Evolutionary conservation across 2,888 invertebrate species (phyloP).

Genomic region (Ochropleura leucogaster): DNA sequence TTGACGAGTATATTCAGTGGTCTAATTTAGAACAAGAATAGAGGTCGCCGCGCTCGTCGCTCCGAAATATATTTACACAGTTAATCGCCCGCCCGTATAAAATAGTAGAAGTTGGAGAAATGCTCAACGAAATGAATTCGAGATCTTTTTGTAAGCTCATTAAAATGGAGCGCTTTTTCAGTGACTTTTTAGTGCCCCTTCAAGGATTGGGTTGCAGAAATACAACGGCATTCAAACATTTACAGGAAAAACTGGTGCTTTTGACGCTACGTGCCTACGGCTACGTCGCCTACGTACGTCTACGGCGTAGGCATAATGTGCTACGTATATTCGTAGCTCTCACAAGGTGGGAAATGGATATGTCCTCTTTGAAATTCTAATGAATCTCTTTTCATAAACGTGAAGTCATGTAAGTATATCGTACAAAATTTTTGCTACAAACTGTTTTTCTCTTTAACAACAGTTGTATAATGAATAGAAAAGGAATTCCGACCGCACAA

Average conservation of each 20-base stretch:
- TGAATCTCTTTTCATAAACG: slow-evolving; percentile 22
- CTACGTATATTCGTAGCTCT: slow-evolving; percentile 64
- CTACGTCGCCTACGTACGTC: slow-evolving; percentile 42
- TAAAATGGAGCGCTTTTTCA: slow-evolving; percentile 56
- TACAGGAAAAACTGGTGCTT: slow-evolving; percentile 45
- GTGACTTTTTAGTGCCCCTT: slow-evolving; percentile 61
- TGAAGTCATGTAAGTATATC: neutral
- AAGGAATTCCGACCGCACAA: slow-evolving; percentile 18
- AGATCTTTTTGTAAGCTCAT: slow-evolving; percentile 47
- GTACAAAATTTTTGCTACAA: slow-evolving; percentile 8
- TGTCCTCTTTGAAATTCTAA: slow-evolving; percentile 49
- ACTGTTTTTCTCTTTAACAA: slow-evolving; percentile 13
- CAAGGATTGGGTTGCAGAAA: slow-evolving; percentile 61
- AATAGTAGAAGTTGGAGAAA: slow-evolving; percentile 32
- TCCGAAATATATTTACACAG: slow-evolving; percentile 50
- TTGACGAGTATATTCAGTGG: slow-evolving; percentile 41
- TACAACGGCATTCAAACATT: slow-evolving; percentile 54
- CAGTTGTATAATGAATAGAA: slow-evolving; percentile 21
- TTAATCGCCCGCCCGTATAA: slow-evolving; percentile 35
- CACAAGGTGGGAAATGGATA: slow-evolving; percentile 49
- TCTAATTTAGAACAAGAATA: slow-evolving; percentile 43
- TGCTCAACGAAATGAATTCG: slow-evolving; percentile 33
- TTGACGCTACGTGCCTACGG: slow-evolving; percentile 61
- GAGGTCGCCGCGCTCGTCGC: slow-evolving; percentile 33
- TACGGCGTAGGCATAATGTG: slow-evolving; percentile 68